A percentile compares a stretch with the other conserved stretches of the same genome.
Conservation (phyloP, 2,888 invertebrate genomes). For the Thumatha senex region DNA sequence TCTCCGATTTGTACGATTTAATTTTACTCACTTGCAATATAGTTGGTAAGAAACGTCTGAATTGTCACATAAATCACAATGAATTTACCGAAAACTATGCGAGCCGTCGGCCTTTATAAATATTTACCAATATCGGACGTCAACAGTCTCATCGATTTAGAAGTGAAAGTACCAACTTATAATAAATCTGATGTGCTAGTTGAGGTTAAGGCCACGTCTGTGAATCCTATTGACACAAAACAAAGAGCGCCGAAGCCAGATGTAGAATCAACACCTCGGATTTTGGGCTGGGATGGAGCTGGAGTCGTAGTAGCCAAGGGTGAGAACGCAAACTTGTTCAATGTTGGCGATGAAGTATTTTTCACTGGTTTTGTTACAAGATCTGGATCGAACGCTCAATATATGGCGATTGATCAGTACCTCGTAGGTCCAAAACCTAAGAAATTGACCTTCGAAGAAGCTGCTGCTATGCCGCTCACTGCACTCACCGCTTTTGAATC, state of each 20-base stretch:
- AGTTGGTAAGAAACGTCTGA: neutral
- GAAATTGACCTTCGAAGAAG: conserved; percentile 65
- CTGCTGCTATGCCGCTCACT: conserved; percentile 72
- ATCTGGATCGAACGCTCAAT: conserved; percentile 70
- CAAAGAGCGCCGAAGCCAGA: conserved; percentile 61
- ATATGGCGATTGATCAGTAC: conserved; percentile 61
- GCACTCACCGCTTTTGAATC: conserved; percentile 68
- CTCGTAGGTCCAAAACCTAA: conserved; percentile 63
- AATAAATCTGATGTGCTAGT: conserved; percentile 60
- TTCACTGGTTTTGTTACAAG: conserved; percentile 62
- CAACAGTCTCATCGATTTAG: conserved; percentile 63
- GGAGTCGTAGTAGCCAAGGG: conserved; percentile 65
- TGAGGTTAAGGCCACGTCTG: conserved; percentile 67
- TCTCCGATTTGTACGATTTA: neutral
- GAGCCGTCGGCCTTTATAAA: conserved; percentile 70
- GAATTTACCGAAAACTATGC: conserved; percentile 65
- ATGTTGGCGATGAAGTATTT: conserved; percentile 69
- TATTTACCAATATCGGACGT: conserved; percentile 66
- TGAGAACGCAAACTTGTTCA: conserved; percentile 46
- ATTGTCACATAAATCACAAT: conserved; percentile 15
- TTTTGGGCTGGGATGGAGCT: conserved; percentile 72
- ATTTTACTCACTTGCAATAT: neutral
- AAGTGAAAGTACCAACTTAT: conserved; percentile 56
- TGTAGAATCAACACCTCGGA: conserved; percentile 53
- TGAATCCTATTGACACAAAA: conserved; percentile 73